Base-by-base conservation (phyloP, 2,113 vertebrate genomes). In the Ochotona curzoniae region DNA sequence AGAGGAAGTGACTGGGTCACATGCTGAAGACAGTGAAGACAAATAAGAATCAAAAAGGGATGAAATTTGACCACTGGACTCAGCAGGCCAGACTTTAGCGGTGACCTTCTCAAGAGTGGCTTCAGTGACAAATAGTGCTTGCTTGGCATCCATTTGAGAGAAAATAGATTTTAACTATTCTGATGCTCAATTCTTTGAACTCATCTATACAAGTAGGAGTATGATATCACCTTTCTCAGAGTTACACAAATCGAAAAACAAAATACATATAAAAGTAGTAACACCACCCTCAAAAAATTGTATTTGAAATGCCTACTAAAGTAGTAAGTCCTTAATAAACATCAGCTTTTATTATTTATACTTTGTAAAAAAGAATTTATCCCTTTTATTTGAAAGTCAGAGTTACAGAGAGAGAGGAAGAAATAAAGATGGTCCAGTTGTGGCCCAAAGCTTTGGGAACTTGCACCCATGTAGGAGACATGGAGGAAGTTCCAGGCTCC, bases 241-340 rank as follows among this genome's bases (percentile, higher is more conserved):
- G 28, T 71, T 60, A 14, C 66, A 81, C 75, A 93, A 74, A 74
- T 66, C 32, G 75, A 75, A 93, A 64, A 51, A 70, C 83, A 54
- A 44, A 78, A 78, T 30, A 70, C 35, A 82, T 69, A 3, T 54
- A 54, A 94, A 83, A 17, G 54, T 57, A 57, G 17, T 57, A 57
- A 57, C 54, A 57, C 17, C 54, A 57, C 38, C 6, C 38, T 44
- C 38, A 44, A 70, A 91, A 54, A 44, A 71, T 71, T 30, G 63
- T 30, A 82, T 69, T 5, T 54, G 51, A 87, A 83, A 26, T 70
- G 25, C 7, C 32, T 70, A 10, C 38, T 66, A 71, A 83, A 66
- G 18, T 61, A 38, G 14, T 15, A 83, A 83, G 23, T 79, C 44
- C 71, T 83, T 79, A 89, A 73, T 79, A 26, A 32, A 8, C 26